Percentiles rank a stretch among this genome's conserved stretches.
phyloP scores from a whole-genome alignment of 2,888 invertebrate species.

The Lamellibrachia satsuma region DNA sequence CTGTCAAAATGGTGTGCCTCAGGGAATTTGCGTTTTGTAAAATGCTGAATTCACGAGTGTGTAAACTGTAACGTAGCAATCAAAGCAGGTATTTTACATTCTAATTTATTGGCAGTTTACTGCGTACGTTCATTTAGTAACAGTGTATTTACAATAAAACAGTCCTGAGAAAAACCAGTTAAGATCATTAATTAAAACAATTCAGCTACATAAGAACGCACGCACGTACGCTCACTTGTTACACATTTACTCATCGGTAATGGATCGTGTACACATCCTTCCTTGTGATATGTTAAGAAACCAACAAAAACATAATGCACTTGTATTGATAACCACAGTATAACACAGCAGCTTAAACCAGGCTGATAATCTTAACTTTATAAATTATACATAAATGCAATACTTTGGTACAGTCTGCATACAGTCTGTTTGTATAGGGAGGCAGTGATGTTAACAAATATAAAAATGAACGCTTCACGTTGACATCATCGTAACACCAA shows the following conservation, averaged over 20 bases:
- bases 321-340: no score
- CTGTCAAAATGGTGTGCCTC: background rate
- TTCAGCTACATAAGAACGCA: background rate
- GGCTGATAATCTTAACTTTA: no score
- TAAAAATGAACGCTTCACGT: no score
- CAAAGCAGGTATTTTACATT: background rate
- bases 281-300: background rate
- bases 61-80: no score
- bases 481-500: no score
- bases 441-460: no score
- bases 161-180: background rate
- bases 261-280: background rate
- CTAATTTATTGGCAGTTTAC: background rate
- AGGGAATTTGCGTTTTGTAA: background rate
- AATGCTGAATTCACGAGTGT: background rate
- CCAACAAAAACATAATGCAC: background rate
- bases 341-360: no score
- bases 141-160: slow-evolving; percentile 8
- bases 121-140: slow-evolving; percentile 8
- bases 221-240: background rate
- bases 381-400: no score
- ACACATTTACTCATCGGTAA: background rate
- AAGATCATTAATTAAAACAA: background rate
- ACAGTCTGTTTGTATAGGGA: no score
- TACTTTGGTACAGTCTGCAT: no score